These are phyloP conservation scores for Pherbina coryleti DNA, from an alignment of 2,888 invertebrate genomes.

Conservation along the genomic window DNA sequence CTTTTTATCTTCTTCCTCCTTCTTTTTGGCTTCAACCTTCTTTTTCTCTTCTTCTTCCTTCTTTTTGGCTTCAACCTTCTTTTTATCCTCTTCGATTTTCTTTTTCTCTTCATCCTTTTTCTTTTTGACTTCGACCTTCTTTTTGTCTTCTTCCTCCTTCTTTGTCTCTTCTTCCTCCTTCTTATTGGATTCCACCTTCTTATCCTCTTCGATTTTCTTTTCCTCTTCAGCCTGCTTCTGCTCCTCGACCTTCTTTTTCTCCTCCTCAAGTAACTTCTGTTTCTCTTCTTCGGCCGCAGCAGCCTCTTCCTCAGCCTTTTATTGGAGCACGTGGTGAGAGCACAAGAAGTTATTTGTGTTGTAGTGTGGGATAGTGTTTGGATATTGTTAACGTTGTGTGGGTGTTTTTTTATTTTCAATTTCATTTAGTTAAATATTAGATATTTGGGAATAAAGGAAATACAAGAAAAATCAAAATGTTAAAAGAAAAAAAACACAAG, in stretches of 20 bases:
- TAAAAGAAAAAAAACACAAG: neutral
- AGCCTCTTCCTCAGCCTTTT: conserved; percentile 54
- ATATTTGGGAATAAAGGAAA: no score
- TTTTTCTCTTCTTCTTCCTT: conserved; percentile 39
- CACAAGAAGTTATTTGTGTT: neutral
- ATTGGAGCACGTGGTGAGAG: neutral
- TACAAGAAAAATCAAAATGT: neutral
- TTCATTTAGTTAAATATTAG: no score
- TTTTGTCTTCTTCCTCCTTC: conserved; percentile 59
- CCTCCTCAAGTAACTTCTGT: neutral
- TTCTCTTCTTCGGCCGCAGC: conserved; percentile 53
- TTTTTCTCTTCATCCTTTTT: conserved; percentile 57
- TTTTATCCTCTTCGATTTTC: conserved; percentile 33
- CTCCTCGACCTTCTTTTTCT: conserved; percentile 51
- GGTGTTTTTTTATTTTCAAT: no score
- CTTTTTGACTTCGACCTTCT: conserved; percentile 69
- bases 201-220: conserved; percentile 48
- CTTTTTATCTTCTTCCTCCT: conserved; percentile 66
- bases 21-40: conserved; percentile 66
- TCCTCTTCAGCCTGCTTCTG: conserved; percentile 51
- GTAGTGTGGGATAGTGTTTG: neutral
- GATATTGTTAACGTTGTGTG: neutral
- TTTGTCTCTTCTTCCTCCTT: conserved; percentile 46
- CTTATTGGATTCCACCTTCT: conserved; percentile 68
- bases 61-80: conserved; percentile 62